These are phyloP conservation scores for Chelon labrosus DNA, from an alignment of 2,797 vertebrate species.

Conservation along the genomic window DNA sequence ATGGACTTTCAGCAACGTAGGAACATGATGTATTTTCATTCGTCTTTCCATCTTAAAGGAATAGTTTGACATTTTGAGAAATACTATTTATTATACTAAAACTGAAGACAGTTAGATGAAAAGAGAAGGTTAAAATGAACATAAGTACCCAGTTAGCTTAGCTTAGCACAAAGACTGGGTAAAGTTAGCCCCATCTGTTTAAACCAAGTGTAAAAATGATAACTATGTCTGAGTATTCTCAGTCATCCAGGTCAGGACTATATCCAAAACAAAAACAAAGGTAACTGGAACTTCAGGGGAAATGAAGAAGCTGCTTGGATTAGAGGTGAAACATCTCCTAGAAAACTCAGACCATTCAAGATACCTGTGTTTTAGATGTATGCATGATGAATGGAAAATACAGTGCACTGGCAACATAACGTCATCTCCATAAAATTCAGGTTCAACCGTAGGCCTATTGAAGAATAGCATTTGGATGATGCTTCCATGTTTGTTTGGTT, in stretches of 20 bases:
- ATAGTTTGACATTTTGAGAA: not conserved
- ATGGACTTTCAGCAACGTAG: too few relatives aligned
- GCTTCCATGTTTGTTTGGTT: constrained; percentile 3
- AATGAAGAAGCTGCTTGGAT: too few relatives aligned
- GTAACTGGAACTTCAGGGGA: too few relatives aligned
- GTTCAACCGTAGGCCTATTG: not conserved
- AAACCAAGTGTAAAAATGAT: too few relatives aligned
- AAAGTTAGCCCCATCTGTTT: not conserved
- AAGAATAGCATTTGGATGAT: not conserved
- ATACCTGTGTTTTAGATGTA: not conserved
- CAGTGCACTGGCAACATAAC: too few relatives aligned
- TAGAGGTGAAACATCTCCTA: too few relatives aligned
- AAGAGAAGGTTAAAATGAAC: not conserved
- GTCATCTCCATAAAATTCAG: not conserved
- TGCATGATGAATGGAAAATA: not conserved
- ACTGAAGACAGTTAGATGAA: not conserved
- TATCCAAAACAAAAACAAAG: too few relatives aligned
- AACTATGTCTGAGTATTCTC: too few relatives aligned
- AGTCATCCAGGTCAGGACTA: too few relatives aligned
- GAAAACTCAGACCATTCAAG: too few relatives aligned
- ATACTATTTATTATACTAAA: not conserved
- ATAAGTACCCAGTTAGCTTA: not conserved
- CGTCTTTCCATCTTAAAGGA: not conserved
- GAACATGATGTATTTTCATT: too few relatives aligned
- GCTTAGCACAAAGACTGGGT: not conserved